Percentiles rank a stretch among this genome's conserved stretches.
These are phyloP conservation scores for Ptyas mucosa DNA, from an alignment of 2,113 vertebrate genomes.

Conservation along the genomic window DNA sequence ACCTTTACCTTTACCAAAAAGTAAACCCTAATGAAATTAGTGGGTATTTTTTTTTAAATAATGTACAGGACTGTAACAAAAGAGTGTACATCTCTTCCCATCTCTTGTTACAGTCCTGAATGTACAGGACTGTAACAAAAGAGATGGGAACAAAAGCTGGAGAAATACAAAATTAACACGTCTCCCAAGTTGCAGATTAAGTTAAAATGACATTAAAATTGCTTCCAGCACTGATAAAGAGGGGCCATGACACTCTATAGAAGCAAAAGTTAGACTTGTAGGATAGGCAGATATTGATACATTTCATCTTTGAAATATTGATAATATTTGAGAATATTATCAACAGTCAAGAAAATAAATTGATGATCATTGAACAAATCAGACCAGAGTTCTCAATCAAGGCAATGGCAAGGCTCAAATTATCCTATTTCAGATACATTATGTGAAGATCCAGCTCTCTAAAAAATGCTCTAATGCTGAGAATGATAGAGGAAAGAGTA, in stretches of 20 bases:
- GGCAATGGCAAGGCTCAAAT: neutral
- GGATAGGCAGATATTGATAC: too few species aligned
- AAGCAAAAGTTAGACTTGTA: too few species aligned
- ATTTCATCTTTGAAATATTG: too few species aligned
- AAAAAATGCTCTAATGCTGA: neutral
- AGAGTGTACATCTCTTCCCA: too few species aligned
- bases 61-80: neutral
- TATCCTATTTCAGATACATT: neutral
- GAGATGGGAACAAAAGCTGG: neutral
- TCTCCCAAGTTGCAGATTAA: neutral
- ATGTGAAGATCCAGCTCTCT: neutral
- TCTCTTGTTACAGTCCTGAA: too few species aligned
- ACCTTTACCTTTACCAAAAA: neutral
- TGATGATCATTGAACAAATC: neutral
- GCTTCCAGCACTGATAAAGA: neutral
- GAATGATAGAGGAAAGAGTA: neutral
- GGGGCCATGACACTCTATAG: too few species aligned
- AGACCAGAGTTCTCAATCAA: neutral
- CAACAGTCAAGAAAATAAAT: neutral
- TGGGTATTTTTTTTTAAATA: neutral
- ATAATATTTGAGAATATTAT: too few species aligned
- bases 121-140: neutral
- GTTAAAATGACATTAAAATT: neutral
- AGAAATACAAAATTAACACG: neutral
- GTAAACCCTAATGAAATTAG: neutral